Conservation (phyloP, 2,113 vertebrate species). For the Melanerpes aurifrons region DNA sequence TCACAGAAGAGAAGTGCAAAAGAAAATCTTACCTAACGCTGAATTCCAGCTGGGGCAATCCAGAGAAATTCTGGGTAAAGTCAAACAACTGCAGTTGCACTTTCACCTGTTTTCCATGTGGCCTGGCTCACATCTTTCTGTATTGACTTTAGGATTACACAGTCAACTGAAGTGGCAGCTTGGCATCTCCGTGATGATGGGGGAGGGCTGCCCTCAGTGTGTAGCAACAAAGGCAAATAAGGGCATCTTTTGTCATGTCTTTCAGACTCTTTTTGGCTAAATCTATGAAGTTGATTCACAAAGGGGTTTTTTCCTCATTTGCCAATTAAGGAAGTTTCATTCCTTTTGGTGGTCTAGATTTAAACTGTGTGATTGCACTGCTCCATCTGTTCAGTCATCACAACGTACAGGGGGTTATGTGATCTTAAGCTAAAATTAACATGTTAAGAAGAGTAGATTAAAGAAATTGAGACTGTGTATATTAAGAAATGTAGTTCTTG, state of each 20-base stretch:
- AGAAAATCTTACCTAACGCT: not conserved
- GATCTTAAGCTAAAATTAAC: constrained; percentile 30
- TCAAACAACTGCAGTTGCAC: not conserved
- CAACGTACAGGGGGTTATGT: constrained; percentile 17
- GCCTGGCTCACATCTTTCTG: not conserved
- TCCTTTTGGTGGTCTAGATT: not conserved
- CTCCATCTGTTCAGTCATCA: constrained; percentile 38
- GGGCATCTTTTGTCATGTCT: constrained; percentile 1
- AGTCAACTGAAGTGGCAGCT: not conserved
- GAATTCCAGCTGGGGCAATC: not conserved
- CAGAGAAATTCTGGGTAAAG: not conserved
- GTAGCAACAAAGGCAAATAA: constrained; percentile 29
- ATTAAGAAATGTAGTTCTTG: not conserved
- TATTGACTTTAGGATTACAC: constrained; percentile 37
- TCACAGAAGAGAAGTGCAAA: not conserved
- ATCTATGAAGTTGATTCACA: constrained; percentile 3
- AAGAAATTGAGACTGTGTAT: not conserved
- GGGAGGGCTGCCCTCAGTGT: not conserved
- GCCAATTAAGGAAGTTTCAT: not conserved
- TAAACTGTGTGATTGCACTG: not conserved
- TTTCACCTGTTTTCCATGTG: constrained; percentile 13
- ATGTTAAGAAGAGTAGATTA: not conserved
- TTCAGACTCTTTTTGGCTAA: not conserved
- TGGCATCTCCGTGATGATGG: not conserved
- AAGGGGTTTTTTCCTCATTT: not conserved